Conservation (phyloP, 2,797 vertebrate genomes). For the Pteronotus mesoamericanus region DNA sequence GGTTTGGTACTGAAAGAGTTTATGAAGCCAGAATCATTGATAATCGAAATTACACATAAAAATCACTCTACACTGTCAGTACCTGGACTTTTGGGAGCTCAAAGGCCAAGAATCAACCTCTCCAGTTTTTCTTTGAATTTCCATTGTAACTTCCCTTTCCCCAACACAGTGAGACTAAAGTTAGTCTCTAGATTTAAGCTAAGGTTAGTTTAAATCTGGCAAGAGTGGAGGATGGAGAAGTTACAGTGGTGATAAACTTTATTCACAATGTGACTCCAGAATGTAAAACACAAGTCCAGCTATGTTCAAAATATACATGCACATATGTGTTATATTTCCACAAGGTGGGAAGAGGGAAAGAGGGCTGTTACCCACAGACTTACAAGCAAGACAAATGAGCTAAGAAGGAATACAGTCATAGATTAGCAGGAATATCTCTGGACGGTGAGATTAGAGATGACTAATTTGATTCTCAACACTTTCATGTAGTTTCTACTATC, state of each 20-base stretch:
- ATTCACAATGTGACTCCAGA: not conserved
- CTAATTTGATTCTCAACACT: not conserved
- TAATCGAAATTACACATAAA: not conserved
- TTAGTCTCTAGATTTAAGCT: not conserved
- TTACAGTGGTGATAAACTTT: not conserved
- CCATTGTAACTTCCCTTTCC: not conserved
- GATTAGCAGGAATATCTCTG: not conserved
- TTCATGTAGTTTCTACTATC: not conserved
- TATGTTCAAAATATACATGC: not conserved
- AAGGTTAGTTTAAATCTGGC: not conserved
- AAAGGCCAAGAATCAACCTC: not conserved
- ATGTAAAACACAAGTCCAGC: conserved; percentile 26
- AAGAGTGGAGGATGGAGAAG: not conserved
- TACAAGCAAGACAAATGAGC: not conserved
- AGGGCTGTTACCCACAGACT: not conserved
- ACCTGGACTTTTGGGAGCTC: not conserved
- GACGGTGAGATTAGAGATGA: not conserved
- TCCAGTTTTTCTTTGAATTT: not conserved
- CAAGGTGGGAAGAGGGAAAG: not conserved
- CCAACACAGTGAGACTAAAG: no score
- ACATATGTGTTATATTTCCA: not conserved
- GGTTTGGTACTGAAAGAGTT: not conserved
- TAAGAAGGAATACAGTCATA: conserved; percentile 13
- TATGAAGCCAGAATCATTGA: not conserved
- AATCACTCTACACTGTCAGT: not conserved